These are phyloP conservation scores for Channallabes apus DNA, from an alignment of 2,797 vertebrate species.

Conservation along the genomic window DNA sequence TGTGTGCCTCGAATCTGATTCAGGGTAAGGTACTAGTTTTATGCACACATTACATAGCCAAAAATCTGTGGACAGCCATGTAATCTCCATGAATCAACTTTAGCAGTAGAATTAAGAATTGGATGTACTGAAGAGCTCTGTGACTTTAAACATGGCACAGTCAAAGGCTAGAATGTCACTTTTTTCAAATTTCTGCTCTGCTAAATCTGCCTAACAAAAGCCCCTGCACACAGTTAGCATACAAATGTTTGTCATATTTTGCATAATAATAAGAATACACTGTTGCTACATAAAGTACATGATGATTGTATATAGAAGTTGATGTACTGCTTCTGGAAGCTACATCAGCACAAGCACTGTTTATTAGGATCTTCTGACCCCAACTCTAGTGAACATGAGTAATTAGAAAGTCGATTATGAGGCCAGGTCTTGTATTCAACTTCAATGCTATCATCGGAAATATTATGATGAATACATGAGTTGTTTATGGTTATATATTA, in stretches of 20 bases:
- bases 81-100: not conserved
- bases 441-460: not conserved
- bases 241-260: not conserved
- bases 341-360: not conserved
- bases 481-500: not conserved
- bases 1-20: slow-evolving; percentile 92
- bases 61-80: not conserved
- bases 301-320: no score
- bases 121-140: not conserved
- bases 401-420: not conserved
- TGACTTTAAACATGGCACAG: not conserved
- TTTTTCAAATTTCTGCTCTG: not conserved
- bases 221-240: not conserved
- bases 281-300: no score
- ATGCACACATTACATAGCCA: no score
- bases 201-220: not conserved
- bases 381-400: not conserved
- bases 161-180: not conserved
- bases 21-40: slow-evolving; percentile 77
- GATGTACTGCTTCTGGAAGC: not conserved
- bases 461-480: not conserved
- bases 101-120: not conserved
- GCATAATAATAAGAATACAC: not conserved
- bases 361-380: not conserved
- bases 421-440: not conserved